Evolutionary conservation across 2,113 vertebrate genomes (phyloP), one percentile per base, ranked within the genome.

Genomic region (Ciconia maguari): DNA sequence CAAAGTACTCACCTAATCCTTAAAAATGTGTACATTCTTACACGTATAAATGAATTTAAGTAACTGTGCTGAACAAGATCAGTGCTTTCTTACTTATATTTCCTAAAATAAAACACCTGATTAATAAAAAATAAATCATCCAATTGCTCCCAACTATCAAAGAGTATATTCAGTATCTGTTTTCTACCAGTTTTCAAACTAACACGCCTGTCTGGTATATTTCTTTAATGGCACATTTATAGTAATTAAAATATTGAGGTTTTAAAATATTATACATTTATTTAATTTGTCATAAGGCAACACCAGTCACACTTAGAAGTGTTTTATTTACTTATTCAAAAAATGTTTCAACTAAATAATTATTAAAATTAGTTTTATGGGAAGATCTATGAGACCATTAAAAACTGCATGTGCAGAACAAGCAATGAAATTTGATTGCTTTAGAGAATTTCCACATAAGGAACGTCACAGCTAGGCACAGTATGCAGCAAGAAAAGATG

Each of bases 401-500:
- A 92, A 95, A 92, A 24, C 49, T 96, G 87, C 54, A 83, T 75
- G 74, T 82, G 80, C 51, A 80, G 87, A 90, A 42, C 16, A 66
- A 93, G 80, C 74, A 65, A 36, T 72, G 94, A 92, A 94, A 97
- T 89, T 79, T 70, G 48, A 95, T 46, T 89, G 48, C 70, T 83
- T 95, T 48, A 87, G 93, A 92, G 89, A 88, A 94, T 91, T 95
- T 94, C 71, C 86, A 76, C 83, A 61, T 55, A 92, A 96, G 91
- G 61, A 95, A 75, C 86, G 89, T 24, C 92, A 92, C 78, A 17
- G 36, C 75, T 86, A 76, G 64, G 95, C 95, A 97, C 95, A 96
- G 91, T 94, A 61, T 71, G 81, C 78, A 97, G 91, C 87, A 81
- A 92, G 84, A 94, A 96, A 82, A 97, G 78, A 94, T 54, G 89